Evolutionary conservation across 2,113 vertebrate species (phyloP).

Genomic region (Genyomyrus donnyi): DNA sequence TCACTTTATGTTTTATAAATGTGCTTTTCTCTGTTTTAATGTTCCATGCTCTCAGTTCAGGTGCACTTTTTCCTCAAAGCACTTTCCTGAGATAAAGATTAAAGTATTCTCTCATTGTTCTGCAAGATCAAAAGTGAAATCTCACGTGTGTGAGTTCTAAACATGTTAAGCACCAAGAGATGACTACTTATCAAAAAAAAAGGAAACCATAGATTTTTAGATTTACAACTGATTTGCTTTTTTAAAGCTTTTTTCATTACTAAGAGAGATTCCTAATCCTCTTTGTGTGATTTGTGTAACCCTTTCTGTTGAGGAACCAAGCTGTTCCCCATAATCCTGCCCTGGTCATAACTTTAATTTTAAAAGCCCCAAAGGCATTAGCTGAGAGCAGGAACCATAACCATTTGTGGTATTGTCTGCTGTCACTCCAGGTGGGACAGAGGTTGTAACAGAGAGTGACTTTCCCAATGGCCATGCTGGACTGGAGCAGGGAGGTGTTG

Average conservation of each 20-base stretch:
- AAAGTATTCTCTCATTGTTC: not conserved
- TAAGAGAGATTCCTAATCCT: not conserved
- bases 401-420: not conserved
- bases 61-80: not conserved
- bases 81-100: not conserved
- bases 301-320: not conserved
- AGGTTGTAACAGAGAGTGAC: slow-evolving; percentile 79
- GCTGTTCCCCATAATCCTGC: not conserved
- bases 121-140: not conserved
- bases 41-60: not conserved
- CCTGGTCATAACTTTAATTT: not conserved
- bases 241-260: not conserved
- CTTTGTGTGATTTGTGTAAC: not conserved
- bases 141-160: not conserved
- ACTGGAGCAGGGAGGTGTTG: slow-evolving; percentile 68
- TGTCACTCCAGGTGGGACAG: slow-evolving; percentile 70
- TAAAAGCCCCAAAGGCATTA: not conserved
- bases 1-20: not conserved
- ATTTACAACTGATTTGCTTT: not conserved
- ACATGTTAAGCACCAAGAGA: not conserved
- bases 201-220: not conserved
- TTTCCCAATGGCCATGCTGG: slow-evolving; percentile 74
- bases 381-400: not conserved
- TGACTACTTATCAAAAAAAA: not conserved
- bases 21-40: not conserved